phyloP scores from a whole-genome alignment of 2,797 vertebrate species.

The Lindbergichthys nudifrons region DNA sequence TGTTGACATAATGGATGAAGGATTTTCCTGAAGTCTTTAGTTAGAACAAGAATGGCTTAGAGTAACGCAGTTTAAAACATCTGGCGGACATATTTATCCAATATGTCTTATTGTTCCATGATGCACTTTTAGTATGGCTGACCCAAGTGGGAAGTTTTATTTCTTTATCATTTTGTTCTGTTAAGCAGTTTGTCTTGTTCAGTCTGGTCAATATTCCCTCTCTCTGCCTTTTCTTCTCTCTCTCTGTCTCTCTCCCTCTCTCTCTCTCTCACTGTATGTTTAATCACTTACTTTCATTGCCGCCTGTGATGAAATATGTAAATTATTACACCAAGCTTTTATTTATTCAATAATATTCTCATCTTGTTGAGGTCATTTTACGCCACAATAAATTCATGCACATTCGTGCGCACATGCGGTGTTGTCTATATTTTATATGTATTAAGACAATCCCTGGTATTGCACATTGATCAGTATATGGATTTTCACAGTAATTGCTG shows the following conservation, averaged over 20 bases:
- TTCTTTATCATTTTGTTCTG: conserved; percentile 73
- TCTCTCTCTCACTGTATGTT: conserved; percentile 60
- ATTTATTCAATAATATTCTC: conserved; percentile 82
- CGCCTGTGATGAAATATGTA: conserved; percentile 84
- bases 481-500: conserved; percentile 87
- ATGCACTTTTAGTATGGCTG: conserved; percentile 63
- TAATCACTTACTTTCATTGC: conserved; percentile 72
- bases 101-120: conserved; percentile 65
- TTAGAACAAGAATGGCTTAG: conserved; percentile 37
- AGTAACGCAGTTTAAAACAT: conserved; percentile 46
- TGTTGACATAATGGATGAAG: conserved; percentile 59
- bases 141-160: conserved; percentile 71
- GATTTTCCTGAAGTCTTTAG: conserved; percentile 52
- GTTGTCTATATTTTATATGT: conserved; percentile 83
- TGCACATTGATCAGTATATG: conserved; percentile 88
- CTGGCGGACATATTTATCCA: conserved; percentile 61
- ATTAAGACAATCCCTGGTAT: conserved; percentile 87
- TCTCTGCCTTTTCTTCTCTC: conserved; percentile 21
- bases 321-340: conserved; percentile 81
- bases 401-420: conserved; percentile 69
- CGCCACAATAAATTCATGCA: conserved; percentile 73
- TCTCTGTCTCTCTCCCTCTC: conserved; percentile 25
- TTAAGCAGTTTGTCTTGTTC: conserved; percentile 72
- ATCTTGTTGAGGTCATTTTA: conserved; percentile 81
- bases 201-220: conserved; percentile 64